Conservation (phyloP, 2,797 vertebrate genomes). For the Artibeus jamaicensis region DNA sequence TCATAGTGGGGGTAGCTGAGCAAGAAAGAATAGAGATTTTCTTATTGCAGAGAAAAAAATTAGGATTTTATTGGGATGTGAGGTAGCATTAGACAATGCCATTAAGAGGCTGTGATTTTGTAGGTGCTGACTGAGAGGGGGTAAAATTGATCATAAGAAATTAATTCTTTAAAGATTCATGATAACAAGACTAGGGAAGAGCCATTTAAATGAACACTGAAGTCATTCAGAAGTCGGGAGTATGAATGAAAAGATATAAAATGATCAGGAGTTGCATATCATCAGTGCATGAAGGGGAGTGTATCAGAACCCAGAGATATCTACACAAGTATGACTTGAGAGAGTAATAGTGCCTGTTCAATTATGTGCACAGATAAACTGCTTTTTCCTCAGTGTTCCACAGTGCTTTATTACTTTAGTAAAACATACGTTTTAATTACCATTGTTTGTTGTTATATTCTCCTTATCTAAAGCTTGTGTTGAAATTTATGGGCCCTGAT, state of each 20-base stretch:
- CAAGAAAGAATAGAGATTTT: not conserved
- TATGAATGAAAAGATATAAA: not conserved
- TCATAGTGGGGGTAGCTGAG: not conserved
- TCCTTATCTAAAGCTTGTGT: not conserved
- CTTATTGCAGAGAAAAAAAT: not conserved
- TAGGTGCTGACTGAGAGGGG: not conserved
- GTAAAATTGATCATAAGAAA: not conserved
- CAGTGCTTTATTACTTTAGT: not conserved
- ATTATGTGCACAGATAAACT: not conserved
- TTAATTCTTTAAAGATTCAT: not conserved
- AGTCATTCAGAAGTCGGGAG: not conserved
- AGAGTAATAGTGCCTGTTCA: not conserved
- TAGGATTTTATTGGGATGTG: not conserved
- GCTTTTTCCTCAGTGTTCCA: not conserved
- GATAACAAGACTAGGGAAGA: not conserved
- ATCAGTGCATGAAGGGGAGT: not conserved
- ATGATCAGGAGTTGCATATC: not conserved
- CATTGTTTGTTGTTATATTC: not conserved
- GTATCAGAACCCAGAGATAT: not conserved
- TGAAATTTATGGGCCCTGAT: not conserved
- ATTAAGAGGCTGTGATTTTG: not conserved
- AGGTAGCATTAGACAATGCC: not conserved
- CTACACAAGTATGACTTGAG: not conserved
- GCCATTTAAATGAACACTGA: not conserved
- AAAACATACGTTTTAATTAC: not conserved